A percentile compares a stretch with the other conserved stretches of the same genome.
phyloP scores from a whole-genome alignment of 2,113 vertebrate species.

The Podarcis raffonei region DNA sequence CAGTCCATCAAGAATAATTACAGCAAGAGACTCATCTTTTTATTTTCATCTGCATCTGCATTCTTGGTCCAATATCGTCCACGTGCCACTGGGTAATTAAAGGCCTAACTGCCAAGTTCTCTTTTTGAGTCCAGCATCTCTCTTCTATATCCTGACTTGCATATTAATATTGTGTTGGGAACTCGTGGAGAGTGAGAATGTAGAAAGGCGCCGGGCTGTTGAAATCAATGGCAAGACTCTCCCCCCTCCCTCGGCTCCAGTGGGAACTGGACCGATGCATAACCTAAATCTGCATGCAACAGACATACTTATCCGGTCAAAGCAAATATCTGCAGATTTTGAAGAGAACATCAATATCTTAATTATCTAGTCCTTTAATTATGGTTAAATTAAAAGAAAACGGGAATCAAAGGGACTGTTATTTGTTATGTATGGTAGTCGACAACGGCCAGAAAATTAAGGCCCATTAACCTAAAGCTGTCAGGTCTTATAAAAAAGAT shows the following conservation, averaged over 20 bases:
- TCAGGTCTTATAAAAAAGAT: constrained; percentile 60
- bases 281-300: constrained; percentile 6
- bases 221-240: constrained; percentile 35
- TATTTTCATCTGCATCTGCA: constrained; percentile 60
- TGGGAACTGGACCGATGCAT: neutral
- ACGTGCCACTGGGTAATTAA: constrained; percentile 67
- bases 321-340: constrained; percentile 5
- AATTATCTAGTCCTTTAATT: constrained; percentile 39
- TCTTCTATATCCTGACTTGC: constrained; percentile 66
- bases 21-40: constrained; percentile 48
- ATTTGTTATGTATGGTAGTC: constrained; percentile 53
- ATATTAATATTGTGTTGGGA: constrained; percentile 69
- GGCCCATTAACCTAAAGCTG: constrained; percentile 64
- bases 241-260: neutral
- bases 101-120: constrained; percentile 60
- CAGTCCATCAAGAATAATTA: constrained; percentile 49
- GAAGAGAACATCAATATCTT: constrained; percentile 45
- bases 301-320: constrained; percentile 41
- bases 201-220: constrained; percentile 4
- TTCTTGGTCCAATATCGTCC: constrained; percentile 55
- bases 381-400: constrained; percentile 46
- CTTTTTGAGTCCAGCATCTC: constrained; percentile 60
- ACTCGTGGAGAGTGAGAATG: constrained; percentile 33
- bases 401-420: constrained; percentile 7
- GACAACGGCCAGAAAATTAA: constrained; percentile 58